Evolutionary conservation across 2,797 vertebrate species (phyloP), one percentile per base, ranked within the genome.

Genomic region (Danio tinwini): DNA sequence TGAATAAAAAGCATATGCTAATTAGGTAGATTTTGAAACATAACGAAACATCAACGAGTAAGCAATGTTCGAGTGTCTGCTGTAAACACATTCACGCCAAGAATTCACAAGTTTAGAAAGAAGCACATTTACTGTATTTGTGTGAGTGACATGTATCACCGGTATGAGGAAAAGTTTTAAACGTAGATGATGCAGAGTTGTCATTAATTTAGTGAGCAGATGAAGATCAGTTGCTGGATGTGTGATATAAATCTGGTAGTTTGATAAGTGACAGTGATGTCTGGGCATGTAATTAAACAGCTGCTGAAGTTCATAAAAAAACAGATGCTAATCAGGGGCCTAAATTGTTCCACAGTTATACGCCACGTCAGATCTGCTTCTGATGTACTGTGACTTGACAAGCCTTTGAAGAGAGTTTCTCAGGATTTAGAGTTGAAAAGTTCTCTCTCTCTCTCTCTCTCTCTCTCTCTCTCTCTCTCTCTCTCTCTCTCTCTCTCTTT

Each of bases 341-440:
- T 67, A 29, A 16, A 58, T 68, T 47, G 42, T 47, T 45, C 0
- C 42, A 13, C 52, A 6, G 53, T 68, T 19, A 58, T 21, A 56
- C 19, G 16, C 68, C 10, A 10, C 67, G 68, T 47, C 75, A 58
- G 44, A 49, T 68, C 53, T 39, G 16, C 16, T 19, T 70, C 16
- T 39, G 21, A 68, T 45, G 29, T 68, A 9, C 11, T 40, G 44
- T 68, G 21, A 59, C 52, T 47, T 55, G 44, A 68, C 14, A 49
- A 21, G 11, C 16, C 71, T 74, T 63, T 75, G 59, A 63, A 56
- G 53, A 56, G 69, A 72, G 62, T 67, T 29, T 76, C 6, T 44
- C 16, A 10, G 21, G 50, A 21, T 72, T 52, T 17, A 76, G 49
- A 29, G 52, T 12, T 65, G 39, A 44, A 29, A 44, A 55, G 40